Conservation (phyloP, 2,888 invertebrate species). For the Adela reaumurella region DNA sequence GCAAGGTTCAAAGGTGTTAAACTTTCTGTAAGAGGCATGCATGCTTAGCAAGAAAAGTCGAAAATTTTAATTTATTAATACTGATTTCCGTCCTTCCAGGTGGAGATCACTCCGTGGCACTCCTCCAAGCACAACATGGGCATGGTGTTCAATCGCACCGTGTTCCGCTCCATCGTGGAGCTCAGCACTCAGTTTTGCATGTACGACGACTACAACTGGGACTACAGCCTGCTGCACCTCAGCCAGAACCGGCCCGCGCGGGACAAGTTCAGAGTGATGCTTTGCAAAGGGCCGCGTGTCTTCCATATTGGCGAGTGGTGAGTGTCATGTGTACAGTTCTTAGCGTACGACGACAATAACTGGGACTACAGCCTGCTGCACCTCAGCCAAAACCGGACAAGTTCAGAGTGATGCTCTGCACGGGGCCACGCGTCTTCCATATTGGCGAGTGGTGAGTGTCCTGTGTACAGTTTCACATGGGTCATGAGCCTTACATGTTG, state of each 20-base stretch:
- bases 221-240: slow-evolving; percentile 92
- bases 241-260: slow-evolving; percentile 75
- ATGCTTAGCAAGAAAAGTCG: too few species aligned
- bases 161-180: slow-evolving; percentile 80
- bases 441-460: slow-evolving; percentile 97
- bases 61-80: neutral
- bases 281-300: slow-evolving; percentile 89
- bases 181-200: slow-evolving; percentile 87
- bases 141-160: slow-evolving; percentile 86
- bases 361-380: slow-evolving; percentile 98
- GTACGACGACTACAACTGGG: slow-evolving; percentile 99
- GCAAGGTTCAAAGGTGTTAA: too few species aligned
- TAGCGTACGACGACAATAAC: slow-evolving; percentile 97
- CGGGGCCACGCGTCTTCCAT: slow-evolving; percentile 94
- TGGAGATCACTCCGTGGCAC: slow-evolving; percentile 90
- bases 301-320: slow-evolving; percentile 99
- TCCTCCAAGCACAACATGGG: slow-evolving; percentile 99
- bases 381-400: slow-evolving; percentile 82
- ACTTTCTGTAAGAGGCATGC: too few species aligned
- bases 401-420: slow-evolving; percentile 83
- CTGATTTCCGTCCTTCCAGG: slow-evolving; percentile 65
- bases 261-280: slow-evolving; percentile 78
- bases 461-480: too few species aligned
- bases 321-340: slow-evolving; percentile 89
- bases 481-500: too few species aligned